Percentiles rank a stretch among this genome's conserved stretches.
Conservation (phyloP, 1,140 invertebrate species). For the Drosophila melanica region DNA sequence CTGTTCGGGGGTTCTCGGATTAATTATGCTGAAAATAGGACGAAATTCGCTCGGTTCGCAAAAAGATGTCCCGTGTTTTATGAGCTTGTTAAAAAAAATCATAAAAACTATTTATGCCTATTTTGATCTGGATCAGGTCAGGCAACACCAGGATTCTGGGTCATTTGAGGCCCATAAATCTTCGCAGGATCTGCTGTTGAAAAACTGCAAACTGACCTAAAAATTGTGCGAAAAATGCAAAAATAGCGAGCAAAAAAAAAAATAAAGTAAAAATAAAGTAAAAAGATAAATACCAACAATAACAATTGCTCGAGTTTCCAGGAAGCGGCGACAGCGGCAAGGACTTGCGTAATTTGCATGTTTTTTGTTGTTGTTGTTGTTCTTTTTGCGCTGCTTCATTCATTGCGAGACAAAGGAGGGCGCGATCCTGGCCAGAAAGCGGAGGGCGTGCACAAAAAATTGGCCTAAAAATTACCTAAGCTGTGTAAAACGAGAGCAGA, state of each 20-base stretch:
- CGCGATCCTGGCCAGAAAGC: slow-evolving; percentile 9
- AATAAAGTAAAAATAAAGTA: slow-evolving; percentile 22
- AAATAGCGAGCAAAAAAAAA: slow-evolving; percentile 24
- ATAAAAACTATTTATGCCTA: slow-evolving; percentile 70
- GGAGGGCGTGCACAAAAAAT: slow-evolving; percentile 48
- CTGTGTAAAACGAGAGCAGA: slow-evolving; percentile 56
- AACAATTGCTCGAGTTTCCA: slow-evolving; percentile 37
- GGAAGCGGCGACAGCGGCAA: slow-evolving; percentile 31
- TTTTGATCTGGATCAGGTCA: slow-evolving; percentile 66
- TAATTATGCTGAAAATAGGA: slow-evolving; percentile 62
- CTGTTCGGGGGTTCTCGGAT: slow-evolving; percentile 31
- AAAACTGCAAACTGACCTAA: slow-evolving; percentile 40
- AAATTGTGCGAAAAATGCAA: slow-evolving; percentile 37
- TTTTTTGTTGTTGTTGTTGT: slow-evolving; percentile 48
- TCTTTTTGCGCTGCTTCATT: slow-evolving; percentile 49
- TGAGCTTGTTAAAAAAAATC: slow-evolving; percentile 74
- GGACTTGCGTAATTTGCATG: slow-evolving; percentile 79
- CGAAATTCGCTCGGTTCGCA: slow-evolving; percentile 14
- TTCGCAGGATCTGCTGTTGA: not conserved
- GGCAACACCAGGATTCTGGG: slow-evolving; percentile 11
- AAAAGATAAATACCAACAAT: slow-evolving; percentile 40
- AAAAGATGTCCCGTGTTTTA: slow-evolving; percentile 47
- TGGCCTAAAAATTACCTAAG: slow-evolving; percentile 79
- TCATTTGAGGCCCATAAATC: slow-evolving; percentile 57
- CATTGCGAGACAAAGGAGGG: slow-evolving; percentile 29